phyloP scores from a whole-genome alignment of 2,888 invertebrate genomes.

The Synergus itoensis region DNA sequence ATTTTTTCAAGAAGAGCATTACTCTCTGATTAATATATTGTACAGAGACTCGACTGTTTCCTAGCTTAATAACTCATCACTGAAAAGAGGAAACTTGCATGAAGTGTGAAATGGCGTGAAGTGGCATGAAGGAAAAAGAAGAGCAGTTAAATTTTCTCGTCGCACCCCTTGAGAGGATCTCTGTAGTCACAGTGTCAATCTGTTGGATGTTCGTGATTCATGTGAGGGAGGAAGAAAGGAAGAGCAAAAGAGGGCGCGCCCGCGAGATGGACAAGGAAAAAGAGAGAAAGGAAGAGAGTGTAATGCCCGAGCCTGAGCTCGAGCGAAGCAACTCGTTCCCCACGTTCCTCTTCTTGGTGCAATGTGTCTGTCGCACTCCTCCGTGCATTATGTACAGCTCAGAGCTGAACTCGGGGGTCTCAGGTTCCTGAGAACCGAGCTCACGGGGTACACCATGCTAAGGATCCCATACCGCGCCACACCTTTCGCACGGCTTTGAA shows the following conservation, averaged over 20 bases:
- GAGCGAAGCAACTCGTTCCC: constrained; percentile 24
- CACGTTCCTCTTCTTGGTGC: constrained; percentile 5
- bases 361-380: constrained; percentile 19
- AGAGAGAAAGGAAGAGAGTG: constrained; percentile 42
- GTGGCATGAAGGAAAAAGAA: background rate
- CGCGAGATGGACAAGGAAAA: constrained; percentile 43
- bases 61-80: too few species aligned
- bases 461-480: constrained; percentile 54
- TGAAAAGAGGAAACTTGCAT: too few species aligned
- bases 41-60: too few species aligned
- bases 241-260: constrained; percentile 44
- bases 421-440: constrained; percentile 68
- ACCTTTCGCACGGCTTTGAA: constrained; percentile 66
- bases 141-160: background rate
- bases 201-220: constrained; percentile 9
- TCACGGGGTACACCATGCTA: constrained; percentile 48
- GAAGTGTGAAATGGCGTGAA: background rate
- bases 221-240: constrained; percentile 15
- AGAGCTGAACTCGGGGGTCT: constrained; percentile 63
- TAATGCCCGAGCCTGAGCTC: constrained; percentile 44
- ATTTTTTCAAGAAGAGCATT: too few species aligned
- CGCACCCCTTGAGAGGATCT: background rate
- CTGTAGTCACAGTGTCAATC: constrained; percentile 17
- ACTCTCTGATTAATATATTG: too few species aligned
- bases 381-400: constrained; percentile 26